These are phyloP conservation scores for Colletes gigas DNA, from an alignment of 1,140 invertebrate species.

Conservation along the genomic window DNA sequence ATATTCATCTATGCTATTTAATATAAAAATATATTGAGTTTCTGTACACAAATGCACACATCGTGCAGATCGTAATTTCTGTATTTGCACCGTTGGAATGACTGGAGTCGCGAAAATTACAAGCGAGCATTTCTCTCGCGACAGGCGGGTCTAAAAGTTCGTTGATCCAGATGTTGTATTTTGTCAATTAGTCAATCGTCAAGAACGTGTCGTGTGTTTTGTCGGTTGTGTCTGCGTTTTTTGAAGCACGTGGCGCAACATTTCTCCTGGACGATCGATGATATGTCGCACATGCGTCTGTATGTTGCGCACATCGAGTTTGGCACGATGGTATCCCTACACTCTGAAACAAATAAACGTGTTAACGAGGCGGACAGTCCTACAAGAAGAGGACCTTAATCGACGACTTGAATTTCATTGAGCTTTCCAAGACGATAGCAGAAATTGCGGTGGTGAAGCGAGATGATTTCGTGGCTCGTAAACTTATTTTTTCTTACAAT, in stretches of 20 bases:
- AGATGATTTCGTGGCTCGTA: too few species aligned
- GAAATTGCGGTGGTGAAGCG: too few species aligned
- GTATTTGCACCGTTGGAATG: slow-evolving; percentile 20
- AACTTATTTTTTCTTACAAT: too few species aligned
- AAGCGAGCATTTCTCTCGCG: neutral
- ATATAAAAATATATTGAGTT: neutral
- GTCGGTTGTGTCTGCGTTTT: slow-evolving; percentile 68
- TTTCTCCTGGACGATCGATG: slow-evolving; percentile 69
- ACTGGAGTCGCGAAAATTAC: neutral
- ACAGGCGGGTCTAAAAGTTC: too few species aligned
- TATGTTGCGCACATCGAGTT: slow-evolving; percentile 67
- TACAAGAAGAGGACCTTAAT: too few species aligned
- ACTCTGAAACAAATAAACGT: slow-evolving; percentile 58
- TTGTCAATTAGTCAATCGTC: slow-evolving; percentile 40
- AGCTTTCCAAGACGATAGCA: too few species aligned
- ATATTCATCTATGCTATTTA: neutral
- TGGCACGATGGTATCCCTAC: slow-evolving; percentile 69
- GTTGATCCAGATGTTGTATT: neutral
- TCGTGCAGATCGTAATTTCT: slow-evolving; percentile 6
- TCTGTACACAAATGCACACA: slow-evolving; percentile 23
- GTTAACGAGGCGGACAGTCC: neutral
- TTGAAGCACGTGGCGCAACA: slow-evolving; percentile 74
- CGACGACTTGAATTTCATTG: too few species aligned
- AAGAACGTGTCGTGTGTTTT: slow-evolving; percentile 65
- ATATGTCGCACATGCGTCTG: slow-evolving; percentile 70